Percentiles rank a stretch among this genome's conserved stretches.
Evolutionary conservation across 2,113 vertebrate genomes (phyloP).

Genomic region (Percopsis transmontana): DNA sequence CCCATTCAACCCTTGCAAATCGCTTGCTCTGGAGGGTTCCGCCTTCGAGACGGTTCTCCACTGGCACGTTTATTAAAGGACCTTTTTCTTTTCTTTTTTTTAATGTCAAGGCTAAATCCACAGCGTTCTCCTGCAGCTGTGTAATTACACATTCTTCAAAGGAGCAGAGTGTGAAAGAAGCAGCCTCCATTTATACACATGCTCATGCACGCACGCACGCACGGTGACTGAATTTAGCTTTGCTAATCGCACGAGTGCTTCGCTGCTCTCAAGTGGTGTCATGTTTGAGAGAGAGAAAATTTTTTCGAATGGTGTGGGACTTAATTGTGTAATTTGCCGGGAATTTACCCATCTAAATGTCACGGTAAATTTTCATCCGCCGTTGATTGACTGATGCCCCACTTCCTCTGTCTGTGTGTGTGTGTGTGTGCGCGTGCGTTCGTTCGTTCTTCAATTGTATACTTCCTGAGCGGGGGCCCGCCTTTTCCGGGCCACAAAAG

Average conservation of each 20-base stretch:
- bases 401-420: not conserved
- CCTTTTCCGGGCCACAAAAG: conserved; percentile 10
- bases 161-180: conserved; percentile 69
- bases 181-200: not conserved
- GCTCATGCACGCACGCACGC: not conserved
- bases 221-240: conserved; percentile 40
- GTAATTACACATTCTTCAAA: conserved; percentile 69
- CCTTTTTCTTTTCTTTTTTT: conserved; percentile 5
- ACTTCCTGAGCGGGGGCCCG: conserved; percentile 28
- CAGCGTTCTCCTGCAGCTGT: conserved; percentile 46
- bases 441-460: conserved; percentile 28
- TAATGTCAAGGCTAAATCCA: conserved; percentile 50
- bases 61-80: conserved; percentile 41
- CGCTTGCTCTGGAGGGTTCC: not conserved
- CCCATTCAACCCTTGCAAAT: not conserved
- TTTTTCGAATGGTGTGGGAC: conserved; percentile 32
- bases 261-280: conserved; percentile 33
- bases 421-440: not conserved
- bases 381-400: conserved; percentile 32
- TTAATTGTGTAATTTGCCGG: conserved; percentile 63
- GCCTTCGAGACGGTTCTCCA: conserved; percentile 19
- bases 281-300: conserved; percentile 17
- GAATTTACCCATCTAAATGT: conserved; percentile 55
- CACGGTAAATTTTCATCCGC: conserved; percentile 43
- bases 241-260: conserved; percentile 56